Base-by-base conservation (phyloP, 1,140 invertebrate genomes). In the Trachymyrmex septentrionalis region DNA sequence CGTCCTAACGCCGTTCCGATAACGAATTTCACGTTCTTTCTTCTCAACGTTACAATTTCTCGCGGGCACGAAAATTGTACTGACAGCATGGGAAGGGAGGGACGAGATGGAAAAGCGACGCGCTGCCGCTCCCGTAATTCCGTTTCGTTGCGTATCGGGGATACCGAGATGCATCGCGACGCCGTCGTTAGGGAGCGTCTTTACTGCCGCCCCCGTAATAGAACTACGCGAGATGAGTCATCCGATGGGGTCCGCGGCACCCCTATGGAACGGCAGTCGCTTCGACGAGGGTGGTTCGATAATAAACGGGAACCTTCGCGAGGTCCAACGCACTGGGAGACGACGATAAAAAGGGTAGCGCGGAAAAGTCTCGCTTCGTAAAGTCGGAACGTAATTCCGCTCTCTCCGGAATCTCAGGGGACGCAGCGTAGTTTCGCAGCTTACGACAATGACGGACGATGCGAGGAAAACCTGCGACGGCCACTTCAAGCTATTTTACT, bases 191-290 rank as follows among this genome's bases (percentile, higher is more conserved):
- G 66, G 57, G 66, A 72, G 27, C 34, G 38, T 53, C 53, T 63
- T 71, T 67, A 27, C 30, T 53, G 12, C 67, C 30, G 50, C 44
- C 73, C 69, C 6, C 71, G 61, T 14, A 9, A 55, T 80, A 48
- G 48, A 38, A 82, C 75, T 69, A 50, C 59, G 76, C 84, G 81
- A 57, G 87, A 73, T 91, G 92, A 92, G 88, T 92, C 91, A 92
- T 92, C 80, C 73, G 69, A 66, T 69, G 30, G 87, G 88, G 85
- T 53, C 59, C 59, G 75, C 30, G 48, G 50, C 90, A 69, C 87
- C 87, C 85, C 77, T 81, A 61, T 86, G 55, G 86, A 72, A 78
- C 75, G 30, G 80, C 27, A 61, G 69, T 82, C 86, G 87, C 59
- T 80, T 16, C 85, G 55, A 82, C 44, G 50, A 86, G 90, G 87